A percentile compares a stretch with the other conserved stretches of the same genome.
Conservation (phyloP, 2,113 vertebrate species). For the Atractosteus spatula region DNA sequence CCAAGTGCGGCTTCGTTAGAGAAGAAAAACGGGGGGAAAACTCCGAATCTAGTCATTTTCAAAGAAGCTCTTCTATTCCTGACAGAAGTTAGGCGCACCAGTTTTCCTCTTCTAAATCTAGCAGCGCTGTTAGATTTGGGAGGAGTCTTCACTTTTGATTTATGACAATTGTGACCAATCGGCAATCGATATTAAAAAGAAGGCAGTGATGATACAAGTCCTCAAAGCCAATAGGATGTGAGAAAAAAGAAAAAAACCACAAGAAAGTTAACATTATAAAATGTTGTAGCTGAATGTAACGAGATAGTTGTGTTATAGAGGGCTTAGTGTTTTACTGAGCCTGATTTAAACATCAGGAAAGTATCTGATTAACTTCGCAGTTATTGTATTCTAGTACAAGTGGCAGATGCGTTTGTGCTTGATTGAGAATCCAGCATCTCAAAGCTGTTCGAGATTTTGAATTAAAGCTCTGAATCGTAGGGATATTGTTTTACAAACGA, state of each 20-base stretch:
- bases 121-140: background rate
- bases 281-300: background rate
- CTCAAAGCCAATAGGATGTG: slow-evolving; percentile 7
- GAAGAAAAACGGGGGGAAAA: background rate
- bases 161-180: slow-evolving; percentile 11
- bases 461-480: no score
- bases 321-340: background rate
- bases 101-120: background rate
- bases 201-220: no score
- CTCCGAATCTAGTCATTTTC: background rate
- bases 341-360: background rate
- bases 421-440: no score
- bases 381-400: slow-evolving; percentile 1
- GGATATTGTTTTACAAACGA: no score
- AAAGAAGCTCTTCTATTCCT: background rate
- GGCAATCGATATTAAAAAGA: background rate
- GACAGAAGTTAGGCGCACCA: slow-evolving; percentile 5
- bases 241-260: background rate
- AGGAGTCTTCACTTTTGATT: slow-evolving; percentile 17
- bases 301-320: background rate
- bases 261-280: background rate
- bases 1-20: background rate
- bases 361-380: background rate
- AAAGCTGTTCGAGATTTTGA: no score
- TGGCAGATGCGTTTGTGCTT: background rate